These are phyloP conservation scores for Varecia variegata DNA, from an alignment of 2,797 vertebrate genomes.

Conservation along the genomic window DNA sequence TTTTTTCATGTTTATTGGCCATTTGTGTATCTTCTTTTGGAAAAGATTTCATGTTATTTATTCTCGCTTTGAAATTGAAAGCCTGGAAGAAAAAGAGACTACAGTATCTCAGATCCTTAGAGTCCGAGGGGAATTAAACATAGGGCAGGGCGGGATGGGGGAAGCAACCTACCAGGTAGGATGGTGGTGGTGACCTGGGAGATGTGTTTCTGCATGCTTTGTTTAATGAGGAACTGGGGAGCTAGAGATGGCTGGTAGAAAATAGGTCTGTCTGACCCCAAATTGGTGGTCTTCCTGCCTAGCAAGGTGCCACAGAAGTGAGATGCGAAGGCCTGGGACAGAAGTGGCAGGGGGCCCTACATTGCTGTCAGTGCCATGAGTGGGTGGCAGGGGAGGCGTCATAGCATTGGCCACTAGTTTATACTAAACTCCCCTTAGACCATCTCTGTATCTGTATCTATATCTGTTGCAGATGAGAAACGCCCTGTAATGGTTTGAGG, in stretches of 20 bases:
- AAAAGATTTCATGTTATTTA: not conserved
- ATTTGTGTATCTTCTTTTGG: not conserved
- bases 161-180: no score
- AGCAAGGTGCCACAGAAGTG: not conserved
- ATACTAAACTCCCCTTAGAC: not conserved
- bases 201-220: not conserved
- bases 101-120: not conserved
- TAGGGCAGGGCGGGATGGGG: not conserved
- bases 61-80: constrained; percentile 12
- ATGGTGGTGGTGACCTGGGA: not conserved
- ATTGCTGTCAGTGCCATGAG: fast-evolving
- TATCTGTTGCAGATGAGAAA: not conserved
- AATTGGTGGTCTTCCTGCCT: not conserved
- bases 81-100: not conserved
- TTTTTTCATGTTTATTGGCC: not conserved
- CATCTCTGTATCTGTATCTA: not conserved
- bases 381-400: not conserved
- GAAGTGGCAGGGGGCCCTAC: not conserved
- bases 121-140: not conserved
- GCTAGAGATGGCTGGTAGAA: not conserved
- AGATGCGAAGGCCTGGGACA: not conserved
- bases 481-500: not conserved
- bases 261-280: not conserved
- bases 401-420: not conserved
- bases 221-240: not conserved